These are phyloP conservation scores for Rhizoglyphus robini DNA, from an alignment of 1,140 invertebrate genomes.

Conservation along the genomic window DNA sequence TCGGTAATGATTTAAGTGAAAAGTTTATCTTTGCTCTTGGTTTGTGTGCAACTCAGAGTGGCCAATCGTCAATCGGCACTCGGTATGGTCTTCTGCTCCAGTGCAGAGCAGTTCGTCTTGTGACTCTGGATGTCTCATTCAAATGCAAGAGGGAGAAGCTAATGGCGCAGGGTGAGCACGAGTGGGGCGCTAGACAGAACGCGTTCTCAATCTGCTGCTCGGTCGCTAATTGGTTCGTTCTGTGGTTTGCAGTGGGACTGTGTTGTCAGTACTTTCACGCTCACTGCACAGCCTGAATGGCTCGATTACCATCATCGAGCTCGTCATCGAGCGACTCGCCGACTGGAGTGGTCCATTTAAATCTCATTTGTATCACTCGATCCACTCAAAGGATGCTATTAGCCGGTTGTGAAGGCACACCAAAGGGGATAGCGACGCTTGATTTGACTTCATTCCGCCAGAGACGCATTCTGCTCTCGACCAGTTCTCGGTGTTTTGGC, in stretches of 20 bases:
- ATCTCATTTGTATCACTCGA: slow-evolving; percentile 5
- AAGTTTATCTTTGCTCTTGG: no score
- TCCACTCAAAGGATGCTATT: slow-evolving; percentile 6
- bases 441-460: not conserved
- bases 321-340: not conserved
- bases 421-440: not conserved
- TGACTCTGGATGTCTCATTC: no score
- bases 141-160: no score
- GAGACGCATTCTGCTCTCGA: not conserved
- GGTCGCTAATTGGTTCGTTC: not conserved
- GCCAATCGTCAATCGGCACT: no score
- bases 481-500: not conserved
- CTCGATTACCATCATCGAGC: slow-evolving; percentile 6
- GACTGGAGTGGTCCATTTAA: slow-evolving; percentile 13
- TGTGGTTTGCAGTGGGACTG: slow-evolving; percentile 13
- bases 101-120: no score
- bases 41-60: no score
- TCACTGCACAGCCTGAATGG: not conserved
- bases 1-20: no score
- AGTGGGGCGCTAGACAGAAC: no score
- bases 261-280: slow-evolving; percentile 12
- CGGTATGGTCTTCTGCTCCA: no score
- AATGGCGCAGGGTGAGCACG: no score
- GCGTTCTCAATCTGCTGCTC: no score
- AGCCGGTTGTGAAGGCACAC: not conserved